Evolutionary conservation across 2,113 vertebrate species (phyloP), one percentile per base, ranked within the genome.

Genomic region (Dascyllus trimaculatus): DNA sequence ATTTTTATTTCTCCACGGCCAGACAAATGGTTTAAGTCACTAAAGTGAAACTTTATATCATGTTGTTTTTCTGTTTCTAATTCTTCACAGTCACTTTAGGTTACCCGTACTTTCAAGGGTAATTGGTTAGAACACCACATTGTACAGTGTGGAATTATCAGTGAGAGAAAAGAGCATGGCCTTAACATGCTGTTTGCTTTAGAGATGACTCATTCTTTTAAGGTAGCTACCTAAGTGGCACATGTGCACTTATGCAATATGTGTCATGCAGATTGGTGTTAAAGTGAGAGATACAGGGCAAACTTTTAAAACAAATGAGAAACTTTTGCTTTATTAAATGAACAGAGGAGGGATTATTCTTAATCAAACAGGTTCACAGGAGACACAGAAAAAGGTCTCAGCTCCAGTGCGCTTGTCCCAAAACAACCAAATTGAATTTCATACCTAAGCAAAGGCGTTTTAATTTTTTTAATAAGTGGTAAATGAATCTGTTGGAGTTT

Each of bases 51-150:
- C 80, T 77, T 84, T 78, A 79, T 78, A 61, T 82, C 38, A 46
- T 78, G 75, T 76, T 70, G 38, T 81, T 86, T 81, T 74, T 73
- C 80, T 83, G 83, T 77, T 85, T 85, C 71, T 86, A 82, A 84
- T 91, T 91, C 76, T 84, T 89, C 85, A 82, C 88, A 88, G 89
- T 90, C 89, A 89, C 79, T 89, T 89, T 77, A 80, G 80, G 71
- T 91, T 91, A 85, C 75, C 57, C 75, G 63, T 82, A 75, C 85
- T 81, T 72, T 86, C 81, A 78, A 81, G 82, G 64, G 77, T 91
- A 92, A 92, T 92, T 92, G 87, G 85, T 87, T 35, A 24, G 78
- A 90, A 85, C 86, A 89, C 81, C 81, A 90, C 70, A 53, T 80
- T 92, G 84, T 79, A 62, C 72, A 70, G 91, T 89, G 82, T 89